Conservation (phyloP, 2,797 vertebrate genomes). For the Poeciliopsis presidionis region DNA sequence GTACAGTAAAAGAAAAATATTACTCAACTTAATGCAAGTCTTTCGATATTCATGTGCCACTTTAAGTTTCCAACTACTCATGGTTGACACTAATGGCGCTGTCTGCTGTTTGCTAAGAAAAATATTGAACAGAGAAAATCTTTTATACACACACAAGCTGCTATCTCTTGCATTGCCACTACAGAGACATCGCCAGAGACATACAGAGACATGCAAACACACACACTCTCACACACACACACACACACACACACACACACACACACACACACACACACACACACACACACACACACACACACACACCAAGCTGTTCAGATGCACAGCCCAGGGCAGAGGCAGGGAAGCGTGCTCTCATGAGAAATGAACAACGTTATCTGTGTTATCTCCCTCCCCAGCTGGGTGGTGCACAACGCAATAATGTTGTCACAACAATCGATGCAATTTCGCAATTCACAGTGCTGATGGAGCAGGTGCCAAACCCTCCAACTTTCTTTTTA, state of each 20-base stretch:
- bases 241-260: slow-evolving; percentile 15
- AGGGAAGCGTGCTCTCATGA: slow-evolving; percentile 54
- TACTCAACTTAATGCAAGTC: not conserved
- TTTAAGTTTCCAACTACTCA: slow-evolving; percentile 15
- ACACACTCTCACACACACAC: slow-evolving; percentile 32
- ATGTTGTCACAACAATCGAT: slow-evolving; percentile 58
- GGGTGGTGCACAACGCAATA: slow-evolving; percentile 54
- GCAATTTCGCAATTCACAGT: slow-evolving; percentile 51
- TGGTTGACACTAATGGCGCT: not conserved
- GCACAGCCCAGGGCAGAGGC: slow-evolving; percentile 41
- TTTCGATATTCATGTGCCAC: slow-evolving; percentile 7
- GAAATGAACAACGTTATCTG: slow-evolving; percentile 65
- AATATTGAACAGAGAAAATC: slow-evolving; percentile 37
- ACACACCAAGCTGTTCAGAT: slow-evolving; percentile 44
- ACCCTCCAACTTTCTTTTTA: slow-evolving; percentile 50
- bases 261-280: too few relatives aligned
- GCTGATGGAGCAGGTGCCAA: slow-evolving; percentile 59
- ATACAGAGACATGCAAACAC: slow-evolving; percentile 27
- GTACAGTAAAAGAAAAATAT: slow-evolving; percentile 26
- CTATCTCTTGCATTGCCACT: slow-evolving; percentile 38
- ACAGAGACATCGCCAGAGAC: slow-evolving; percentile 33
- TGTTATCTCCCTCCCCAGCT: slow-evolving; percentile 69
- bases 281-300: slow-evolving; percentile 9
- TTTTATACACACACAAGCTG: slow-evolving; percentile 33
- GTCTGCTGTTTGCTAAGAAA: slow-evolving; percentile 20